Evolutionary conservation across 1,140 invertebrate genomes (phyloP), one percentile per base, ranked within the genome.

Genomic region (Tetranychus urticae): DNA sequence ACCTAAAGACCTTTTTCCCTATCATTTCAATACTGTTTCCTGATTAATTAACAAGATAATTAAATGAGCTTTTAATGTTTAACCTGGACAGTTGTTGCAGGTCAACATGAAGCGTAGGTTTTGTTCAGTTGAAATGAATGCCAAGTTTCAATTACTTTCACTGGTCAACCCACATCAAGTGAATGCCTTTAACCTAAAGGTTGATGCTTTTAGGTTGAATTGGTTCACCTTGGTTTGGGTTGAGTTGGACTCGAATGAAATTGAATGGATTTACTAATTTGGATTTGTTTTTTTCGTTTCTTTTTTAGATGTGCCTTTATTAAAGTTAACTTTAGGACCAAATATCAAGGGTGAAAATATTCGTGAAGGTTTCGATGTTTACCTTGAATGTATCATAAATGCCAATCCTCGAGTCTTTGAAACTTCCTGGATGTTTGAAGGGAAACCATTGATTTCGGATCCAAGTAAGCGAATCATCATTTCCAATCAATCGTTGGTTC

Each of bases 351-450:
- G 35, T 5, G 52, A 61, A 35, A 36, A 34, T 55, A 37, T 64
- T 33, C 37, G 14, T 12, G 61, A 63, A 37, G 57, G 47, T 10
- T 37, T 34, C 36, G 50, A 59, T 34, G 35, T 63, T 1, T 46
- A 55, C 37, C 8, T 65, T 31, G 48, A 62, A 31, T 65, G 64
- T 34, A 47, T 58, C 2, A 86, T 90, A 63, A 82, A 82, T 70
- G 83, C 86, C n/a, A 88, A 88, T 75, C 86, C 86, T 0, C 83
- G 82, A 68, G 79, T 79, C 14, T 82, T 82, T 70, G 81, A 83
- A 67, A 77, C 86, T 58, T 78, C 81, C 59, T 88, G 84, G 84
- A 86, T 81, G 72, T 84, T 86, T 70, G 81, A 84, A 66, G 85
- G 65, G 12, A 64, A 63, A 35, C 63, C 57, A 14, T 36, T 65